Conservation (phyloP, 2,888 invertebrate genomes). For the Seira musarum region DNA sequence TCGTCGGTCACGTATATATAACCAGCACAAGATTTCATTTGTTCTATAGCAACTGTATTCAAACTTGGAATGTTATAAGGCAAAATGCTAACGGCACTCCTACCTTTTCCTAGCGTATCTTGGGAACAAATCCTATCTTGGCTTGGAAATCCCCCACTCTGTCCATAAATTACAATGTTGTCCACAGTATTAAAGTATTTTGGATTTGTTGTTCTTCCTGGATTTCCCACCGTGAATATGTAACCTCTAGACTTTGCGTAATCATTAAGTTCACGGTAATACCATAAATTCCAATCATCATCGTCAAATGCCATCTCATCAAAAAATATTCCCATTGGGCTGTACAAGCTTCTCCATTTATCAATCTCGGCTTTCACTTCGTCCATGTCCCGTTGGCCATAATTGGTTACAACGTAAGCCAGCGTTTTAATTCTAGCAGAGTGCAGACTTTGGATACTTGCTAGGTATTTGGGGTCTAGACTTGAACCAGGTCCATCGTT, state of each 20-base stretch:
- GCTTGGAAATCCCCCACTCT: constrained; percentile 46
- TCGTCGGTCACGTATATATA: constrained; percentile 65
- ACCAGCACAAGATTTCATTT: constrained; percentile 52
- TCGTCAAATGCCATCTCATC: constrained; percentile 64
- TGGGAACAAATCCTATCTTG: constrained; percentile 28
- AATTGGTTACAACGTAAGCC: constrained; percentile 63
- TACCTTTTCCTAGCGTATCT: constrained; percentile 46
- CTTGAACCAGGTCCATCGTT: constrained; percentile 57
- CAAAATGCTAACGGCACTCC: constrained; percentile 58
- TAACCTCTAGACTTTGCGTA: constrained; percentile 54
- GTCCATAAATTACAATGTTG: constrained; percentile 64
- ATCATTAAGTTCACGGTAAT: constrained; percentile 47
- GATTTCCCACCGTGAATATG: constrained; percentile 65
- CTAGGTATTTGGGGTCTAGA: constrained; percentile 39
- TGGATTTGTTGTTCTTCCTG: constrained; percentile 52
- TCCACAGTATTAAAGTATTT: constrained; percentile 61
- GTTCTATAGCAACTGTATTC: constrained; percentile 26
- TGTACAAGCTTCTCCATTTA: constrained; percentile 57
- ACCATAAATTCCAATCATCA: constrained; percentile 14
- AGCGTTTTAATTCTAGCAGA: constrained; percentile 56
- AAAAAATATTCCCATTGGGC: constrained; percentile 63
- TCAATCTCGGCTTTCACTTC: constrained; percentile 55
- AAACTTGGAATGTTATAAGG: constrained; percentile 54
- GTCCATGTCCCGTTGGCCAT: constrained; percentile 24
- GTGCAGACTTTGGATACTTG: constrained; percentile 50